Base-by-base conservation (phyloP, 2,113 vertebrate genomes). In the Tringa solitaria region DNA sequence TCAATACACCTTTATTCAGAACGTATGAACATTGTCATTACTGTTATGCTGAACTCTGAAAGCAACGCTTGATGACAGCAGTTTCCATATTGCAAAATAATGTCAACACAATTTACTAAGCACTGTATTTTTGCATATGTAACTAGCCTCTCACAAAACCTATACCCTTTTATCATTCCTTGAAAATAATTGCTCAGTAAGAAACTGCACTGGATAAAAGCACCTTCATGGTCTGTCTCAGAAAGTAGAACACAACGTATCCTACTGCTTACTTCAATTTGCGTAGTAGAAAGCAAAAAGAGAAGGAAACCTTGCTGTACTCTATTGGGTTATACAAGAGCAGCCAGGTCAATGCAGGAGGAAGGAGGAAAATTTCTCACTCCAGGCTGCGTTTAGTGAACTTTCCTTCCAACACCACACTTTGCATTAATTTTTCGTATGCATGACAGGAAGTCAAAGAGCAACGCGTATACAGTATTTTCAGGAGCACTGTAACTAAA, bases 1-100 rank as follows among this genome's bases (percentile, higher is more conserved):
- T 96, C 86, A 95, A 87, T 93, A 93, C 19, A 87, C 33, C 41
- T 93, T 91, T 45, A 87, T 68, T 82, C 59, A 89, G 33, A 57
- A 89, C 73, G 37, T 24, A 70, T 3, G 41, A 35, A 77, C 28
- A 37, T 73, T 61, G 63, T 73, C 79, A 87, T 50, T 45, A 89
- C 12, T 54, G 81, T 32, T 1, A 4, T 30, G 56, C 41, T 1
- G 4, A 86, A 39, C 57, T 72, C 53, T 1, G 0, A 75, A 84
- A 86, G 78, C 50, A 87, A 70, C 9, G 37, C 84, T 1, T 69
- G 72, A 51, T n/a, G 56, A 75, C 60, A 82, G 48, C 17, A 26
- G 30, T 53, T 77, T 92, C 56, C 43, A 48, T 20, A 21, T 6
- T n/a, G 30, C 43, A 87, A 92, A 94, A 70, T 15, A 65, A 80